Percentiles rank a stretch among this genome's conserved stretches.
Evolutionary conservation across 2,888 invertebrate genomes (phyloP).

Genomic region (Yponomeuta plumbellus): DNA sequence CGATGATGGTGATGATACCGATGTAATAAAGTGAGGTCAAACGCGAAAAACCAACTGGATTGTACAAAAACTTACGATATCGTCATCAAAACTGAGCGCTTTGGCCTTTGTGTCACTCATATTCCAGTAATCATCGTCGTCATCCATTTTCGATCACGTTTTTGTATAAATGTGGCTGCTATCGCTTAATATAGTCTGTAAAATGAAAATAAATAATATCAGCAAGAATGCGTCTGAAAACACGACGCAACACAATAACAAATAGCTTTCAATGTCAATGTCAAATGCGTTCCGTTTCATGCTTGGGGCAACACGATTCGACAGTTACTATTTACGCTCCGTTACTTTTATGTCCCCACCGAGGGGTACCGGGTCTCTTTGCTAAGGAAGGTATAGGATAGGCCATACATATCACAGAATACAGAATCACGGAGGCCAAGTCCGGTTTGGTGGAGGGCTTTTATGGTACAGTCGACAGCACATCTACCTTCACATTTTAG

Average conservation of each 20-base stretch:
- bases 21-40: not conserved
- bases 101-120: slow-evolving; percentile 82
- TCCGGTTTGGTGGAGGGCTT: too few species aligned
- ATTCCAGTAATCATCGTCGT: slow-evolving; percentile 88
- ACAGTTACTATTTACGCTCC: too few species aligned
- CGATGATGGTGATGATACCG: too few species aligned
- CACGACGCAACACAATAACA: not conserved
- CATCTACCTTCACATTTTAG: too few species aligned
- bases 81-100: slow-evolving; percentile 87
- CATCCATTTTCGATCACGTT: slow-evolving; percentile 30
- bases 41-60: not conserved
- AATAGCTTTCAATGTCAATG: not conserved
- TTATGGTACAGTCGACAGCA: too few species aligned
- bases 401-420: too few species aligned
- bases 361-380: too few species aligned
- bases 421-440: too few species aligned
- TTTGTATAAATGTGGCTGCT: not conserved
- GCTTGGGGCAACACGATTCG: not conserved
- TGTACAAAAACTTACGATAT: slow-evolving; percentile 71
- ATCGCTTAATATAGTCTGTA: not conserved
- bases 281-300: not conserved
- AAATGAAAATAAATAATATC: not conserved
- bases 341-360: too few species aligned
- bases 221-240: not conserved
- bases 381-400: too few species aligned